Percentiles rank a stretch among this genome's conserved stretches.
These are phyloP conservation scores for Oegoconia quadripuncta DNA, from an alignment of 2,888 invertebrate genomes.

Conservation along the genomic window DNA sequence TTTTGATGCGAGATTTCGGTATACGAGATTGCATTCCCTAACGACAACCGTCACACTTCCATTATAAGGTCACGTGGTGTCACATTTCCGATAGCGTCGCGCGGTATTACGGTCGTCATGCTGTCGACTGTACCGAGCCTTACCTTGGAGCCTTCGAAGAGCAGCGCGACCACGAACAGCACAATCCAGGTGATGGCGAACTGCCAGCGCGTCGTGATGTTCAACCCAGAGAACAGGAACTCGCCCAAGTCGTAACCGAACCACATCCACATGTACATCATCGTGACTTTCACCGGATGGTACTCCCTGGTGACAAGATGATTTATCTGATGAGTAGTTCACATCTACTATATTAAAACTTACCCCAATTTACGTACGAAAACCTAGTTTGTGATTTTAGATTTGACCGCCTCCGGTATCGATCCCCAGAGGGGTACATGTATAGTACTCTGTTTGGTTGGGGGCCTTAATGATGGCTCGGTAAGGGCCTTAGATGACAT, in stretches of 20 bases:
- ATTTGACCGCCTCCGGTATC: no score
- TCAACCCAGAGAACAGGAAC: slow-evolving; percentile 82
- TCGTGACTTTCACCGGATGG: slow-evolving; percentile 36
- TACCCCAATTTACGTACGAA: no score
- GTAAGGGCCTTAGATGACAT: no score
- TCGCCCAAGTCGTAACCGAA: slow-evolving; percentile 81
- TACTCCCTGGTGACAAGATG: slow-evolving; percentile 1
- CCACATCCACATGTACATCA: slow-evolving; percentile 84
- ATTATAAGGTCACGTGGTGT: neutral
- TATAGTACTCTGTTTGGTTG: no score
- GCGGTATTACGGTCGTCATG: neutral
- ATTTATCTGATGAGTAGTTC: neutral
- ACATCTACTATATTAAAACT: no score
- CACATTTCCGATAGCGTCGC: neutral
- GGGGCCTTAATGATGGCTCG: no score
- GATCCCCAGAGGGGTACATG: no score
- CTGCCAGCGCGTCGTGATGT: slow-evolving; percentile 70
- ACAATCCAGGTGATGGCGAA: slow-evolving; percentile 80
- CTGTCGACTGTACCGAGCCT: neutral
- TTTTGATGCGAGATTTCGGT: no score
- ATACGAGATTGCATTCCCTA: no score
- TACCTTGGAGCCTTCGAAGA: slow-evolving; percentile 81
- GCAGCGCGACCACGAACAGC: slow-evolving; percentile 77
- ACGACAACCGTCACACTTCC: no score
- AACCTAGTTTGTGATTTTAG: no score